Percentiles rank a stretch among this genome's conserved stretches.
These are phyloP conservation scores for Microtus agrestis DNA, from an alignment of 2,797 vertebrate genomes.

Conservation along the genomic window DNA sequence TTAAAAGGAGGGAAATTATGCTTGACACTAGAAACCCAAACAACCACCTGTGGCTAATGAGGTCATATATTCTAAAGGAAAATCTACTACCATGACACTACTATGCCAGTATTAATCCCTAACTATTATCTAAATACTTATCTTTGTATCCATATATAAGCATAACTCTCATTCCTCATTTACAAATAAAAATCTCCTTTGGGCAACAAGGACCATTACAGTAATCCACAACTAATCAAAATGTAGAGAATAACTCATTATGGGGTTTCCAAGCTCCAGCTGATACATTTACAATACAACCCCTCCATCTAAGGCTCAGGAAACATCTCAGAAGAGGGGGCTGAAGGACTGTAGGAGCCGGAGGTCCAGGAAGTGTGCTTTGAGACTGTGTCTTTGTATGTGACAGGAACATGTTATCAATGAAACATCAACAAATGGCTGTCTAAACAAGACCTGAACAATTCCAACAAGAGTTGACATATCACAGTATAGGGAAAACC, in stretches of 20 bases:
- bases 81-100: neutral
- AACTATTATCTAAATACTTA: neutral
- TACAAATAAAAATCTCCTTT: neutral
- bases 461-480: neutral
- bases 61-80: neutral
- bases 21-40: neutral
- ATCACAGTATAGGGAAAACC: neutral
- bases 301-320: neutral
- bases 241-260: neutral
- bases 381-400: neutral
- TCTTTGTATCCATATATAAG: no score
- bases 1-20: neutral
- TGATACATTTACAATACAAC: neutral
- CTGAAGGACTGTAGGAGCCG: neutral
- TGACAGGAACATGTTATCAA: neutral
- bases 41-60: neutral
- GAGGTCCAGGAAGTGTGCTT: neutral
- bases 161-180: no score
- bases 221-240: neutral
- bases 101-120: neutral
- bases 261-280: neutral
- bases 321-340: neutral
- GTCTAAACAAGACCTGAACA: neutral
- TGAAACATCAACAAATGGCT: neutral
- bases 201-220: neutral